A percentile compares a stretch with the other conserved stretches of the same genome.
These are phyloP conservation scores for Mormyrus proboscirostris DNA, from an alignment of 2,797 vertebrate genomes.

Conservation along the genomic window DNA sequence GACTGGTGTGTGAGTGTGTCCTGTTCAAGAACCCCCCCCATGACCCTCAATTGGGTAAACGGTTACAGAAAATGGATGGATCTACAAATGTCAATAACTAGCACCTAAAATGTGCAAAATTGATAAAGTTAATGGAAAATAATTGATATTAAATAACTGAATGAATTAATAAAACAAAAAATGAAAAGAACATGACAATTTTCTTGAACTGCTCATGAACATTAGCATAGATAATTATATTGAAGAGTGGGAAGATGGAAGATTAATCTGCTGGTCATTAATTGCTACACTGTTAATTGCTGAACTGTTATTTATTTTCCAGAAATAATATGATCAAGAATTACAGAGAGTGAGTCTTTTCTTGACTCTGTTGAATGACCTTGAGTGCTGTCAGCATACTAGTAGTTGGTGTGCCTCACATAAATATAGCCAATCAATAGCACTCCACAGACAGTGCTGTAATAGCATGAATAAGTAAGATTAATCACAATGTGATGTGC, in stretches of 20 bases:
- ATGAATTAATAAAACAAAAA: not conserved
- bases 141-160: not conserved
- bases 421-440: conserved; percentile 28
- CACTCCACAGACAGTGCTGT: conserved; percentile 29
- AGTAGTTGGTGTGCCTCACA: conserved; percentile 10
- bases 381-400: conserved; percentile 18
- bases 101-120: not conserved
- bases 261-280: not conserved
- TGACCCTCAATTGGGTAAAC: not conserved
- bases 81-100: not conserved
- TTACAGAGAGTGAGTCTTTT: not conserved
- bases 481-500: conserved; percentile 25
- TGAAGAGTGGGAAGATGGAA: not conserved
- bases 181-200: not conserved
- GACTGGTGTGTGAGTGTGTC: too few relatives aligned
- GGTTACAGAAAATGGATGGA: not conserved
- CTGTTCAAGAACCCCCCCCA: not conserved
- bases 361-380: not conserved
- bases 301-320: not conserved
- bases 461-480: conserved; percentile 29
- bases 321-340: not conserved
- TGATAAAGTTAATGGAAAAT: not conserved
- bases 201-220: not conserved
- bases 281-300: not conserved
- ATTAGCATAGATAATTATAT: not conserved